Base-by-base conservation (phyloP, 2,888 invertebrate genomes). In the Proisotoma minuta region DNA sequence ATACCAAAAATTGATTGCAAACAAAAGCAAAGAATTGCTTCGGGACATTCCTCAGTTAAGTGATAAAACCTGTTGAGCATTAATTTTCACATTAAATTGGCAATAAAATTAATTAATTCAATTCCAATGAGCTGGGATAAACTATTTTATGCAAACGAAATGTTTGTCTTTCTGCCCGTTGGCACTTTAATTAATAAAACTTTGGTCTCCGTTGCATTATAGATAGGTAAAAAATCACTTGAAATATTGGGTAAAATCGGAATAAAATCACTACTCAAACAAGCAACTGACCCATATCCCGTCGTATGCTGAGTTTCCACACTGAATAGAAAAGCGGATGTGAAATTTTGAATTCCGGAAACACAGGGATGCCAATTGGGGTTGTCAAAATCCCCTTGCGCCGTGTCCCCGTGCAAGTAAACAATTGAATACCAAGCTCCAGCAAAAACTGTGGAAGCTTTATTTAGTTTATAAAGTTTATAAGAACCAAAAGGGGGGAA, bases 371-470 rank as follows among this genome's bases (percentile, higher is more conserved):
- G 76, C 77, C 78, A 78, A 3, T 65, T 57, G 1, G 40, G n/a
- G 29, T 58, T 22, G 8, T 50, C 63, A n/a, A n/a, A n/a, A n/a
- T n/a, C n/a, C 22, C 57, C 59, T 22, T 72, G 59, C 3, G 51
- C 60, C 12, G 95, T 82, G 77, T 97, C 97, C 1, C 91, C 95
- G 78, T 97, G 95, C 1, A 87, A 84, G 76, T 87, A 87, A 43
- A 90, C 86, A 64, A 96, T 93, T 34, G 91, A 78, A 89, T 91
- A 97, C 88, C 96, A 97, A 59, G 94, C 82, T 10, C 87, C 80
- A 0, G 91, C 94, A 76, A 96, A 97, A 18, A 59, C 73, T 73
- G 28, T 3, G 27, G 47, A 18, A 47, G 5, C 3, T 23, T 8
- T 10, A 50, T 20, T n/a, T 50, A 20, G 8, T 22, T 50, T 50